Evolutionary conservation across 2,888 invertebrate species (phyloP), one percentile per base, ranked within the genome.

Genomic region (Hylaea fasciaria): DNA sequence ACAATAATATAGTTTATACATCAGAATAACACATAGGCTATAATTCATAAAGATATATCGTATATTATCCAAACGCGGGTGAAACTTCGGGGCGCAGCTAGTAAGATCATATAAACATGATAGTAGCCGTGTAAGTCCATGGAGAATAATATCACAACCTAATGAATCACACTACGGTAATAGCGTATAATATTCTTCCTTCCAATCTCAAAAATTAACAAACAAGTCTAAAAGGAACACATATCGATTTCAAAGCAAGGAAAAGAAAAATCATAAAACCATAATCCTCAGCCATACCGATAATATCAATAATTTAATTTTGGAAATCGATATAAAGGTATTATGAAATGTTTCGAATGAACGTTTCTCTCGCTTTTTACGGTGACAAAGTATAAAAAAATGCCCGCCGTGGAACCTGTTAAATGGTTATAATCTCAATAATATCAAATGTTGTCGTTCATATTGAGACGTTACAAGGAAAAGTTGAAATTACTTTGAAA

Each of bases 401-500:
- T 58, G 60, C 43, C 16, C 40, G 39, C 16, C 45, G 44, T 10
- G 59, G 54, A 58, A 60, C 65, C 63, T 47, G 57, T 65, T 62
- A 35, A 54, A 57, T 37, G 60, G 41, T 59, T 73, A 65, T 73
- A 66, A 78, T 77, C 74, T 75, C 68, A 67, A 64, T 70, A 70
- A 78, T 78, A 73, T 75, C 64, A 72, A 71, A 73, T 68, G 69
- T 68, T 73, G 70, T 64, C 66, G 47, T 58, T 74, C 74, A 72
- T 80, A 83, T 83, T 78, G 74, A 82, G 81, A 76, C 71, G 65
- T 79, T 78, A n/a, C n/a, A 76, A 77, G 71, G 75, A 80, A 78
- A 81, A 78, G 74, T 73, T 71, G 73, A 72, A 71, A 45, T 49
- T 73, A 57, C 28, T 22, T 13, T 28, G 28, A 28, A 28, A 28